Evolutionary conservation across 2,113 vertebrate genomes (phyloP).

Genomic region (Erythrocercus mccallii): DNA sequence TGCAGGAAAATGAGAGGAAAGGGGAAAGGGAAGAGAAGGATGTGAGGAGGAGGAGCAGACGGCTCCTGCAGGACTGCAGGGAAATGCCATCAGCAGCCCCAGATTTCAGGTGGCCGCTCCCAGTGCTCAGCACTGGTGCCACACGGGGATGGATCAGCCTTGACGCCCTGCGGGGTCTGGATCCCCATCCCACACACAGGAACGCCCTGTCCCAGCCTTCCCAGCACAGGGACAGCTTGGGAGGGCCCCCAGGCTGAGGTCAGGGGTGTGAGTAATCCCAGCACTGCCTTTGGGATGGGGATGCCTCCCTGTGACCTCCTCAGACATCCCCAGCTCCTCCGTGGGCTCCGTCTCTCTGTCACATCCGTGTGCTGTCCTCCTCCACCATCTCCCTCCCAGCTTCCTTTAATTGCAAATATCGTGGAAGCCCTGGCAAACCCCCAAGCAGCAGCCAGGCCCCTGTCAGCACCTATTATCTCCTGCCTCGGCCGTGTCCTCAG

Average conservation of each 20-base stretch:
- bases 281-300: not conserved
- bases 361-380: not conserved
- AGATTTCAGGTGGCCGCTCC: not conserved
- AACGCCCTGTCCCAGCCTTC: not conserved
- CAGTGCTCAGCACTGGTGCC: not conserved
- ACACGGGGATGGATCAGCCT: not conserved
- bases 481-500: not conserved
- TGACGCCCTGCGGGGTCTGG: rapidly evolving
- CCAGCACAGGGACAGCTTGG: rapidly evolving
- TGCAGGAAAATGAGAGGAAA: not conserved
- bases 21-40: not conserved
- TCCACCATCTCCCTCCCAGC: not conserved
- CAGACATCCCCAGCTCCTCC: not conserved
- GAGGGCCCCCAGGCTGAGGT: not conserved
- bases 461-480: constrained; percentile 57
- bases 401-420: not conserved
- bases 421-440: not conserved
- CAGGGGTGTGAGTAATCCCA: not conserved
- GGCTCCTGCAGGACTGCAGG: not conserved
- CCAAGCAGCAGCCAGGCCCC: constrained; percentile 26
- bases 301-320: not conserved
- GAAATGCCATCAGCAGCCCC: not conserved
- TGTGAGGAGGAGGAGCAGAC: not conserved
- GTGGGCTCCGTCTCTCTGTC: not conserved
- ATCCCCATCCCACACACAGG: not conserved